Evolutionary conservation across 2,797 vertebrate genomes (phyloP).

Genomic region (Peromyscus nudipes): DNA sequence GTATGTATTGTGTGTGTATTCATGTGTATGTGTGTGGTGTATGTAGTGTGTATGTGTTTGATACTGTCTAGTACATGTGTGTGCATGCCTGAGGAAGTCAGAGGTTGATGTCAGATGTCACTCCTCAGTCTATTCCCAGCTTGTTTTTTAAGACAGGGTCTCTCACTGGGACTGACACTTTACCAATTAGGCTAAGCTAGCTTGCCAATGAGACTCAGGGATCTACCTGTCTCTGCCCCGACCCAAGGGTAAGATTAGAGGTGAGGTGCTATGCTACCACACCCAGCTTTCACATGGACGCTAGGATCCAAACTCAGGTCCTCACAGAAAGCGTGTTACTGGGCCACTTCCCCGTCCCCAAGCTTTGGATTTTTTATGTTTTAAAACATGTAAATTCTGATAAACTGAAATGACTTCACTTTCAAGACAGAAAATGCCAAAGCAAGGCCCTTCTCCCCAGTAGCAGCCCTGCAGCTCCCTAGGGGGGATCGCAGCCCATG

Average conservation of each 20-base stretch:
- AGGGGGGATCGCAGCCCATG: rapidly evolving
- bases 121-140: background rate
- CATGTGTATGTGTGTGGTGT: background rate
- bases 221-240: background rate
- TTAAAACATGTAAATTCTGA: background rate
- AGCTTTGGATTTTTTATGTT: background rate
- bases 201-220: background rate
- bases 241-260: background rate
- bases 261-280: background rate
- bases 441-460: rapidly evolving
- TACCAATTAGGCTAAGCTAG: background rate
- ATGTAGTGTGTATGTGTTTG: background rate
- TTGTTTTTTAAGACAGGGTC: background rate
- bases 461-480: background rate
- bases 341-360: too few species aligned
- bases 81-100: background rate
- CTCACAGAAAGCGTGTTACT: background rate
- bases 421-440: background rate
- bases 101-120: background rate
- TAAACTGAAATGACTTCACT: conserved; percentile 28
- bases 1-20: background rate
- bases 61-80: background rate
- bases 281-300: background rate
- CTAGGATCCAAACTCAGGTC: too few species aligned
- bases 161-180: background rate